Percentiles rank a stretch among this genome's conserved stretches.
These are phyloP conservation scores for Drosophila melanica DNA, from an alignment of 1,140 invertebrate species.

Conservation along the genomic window DNA sequence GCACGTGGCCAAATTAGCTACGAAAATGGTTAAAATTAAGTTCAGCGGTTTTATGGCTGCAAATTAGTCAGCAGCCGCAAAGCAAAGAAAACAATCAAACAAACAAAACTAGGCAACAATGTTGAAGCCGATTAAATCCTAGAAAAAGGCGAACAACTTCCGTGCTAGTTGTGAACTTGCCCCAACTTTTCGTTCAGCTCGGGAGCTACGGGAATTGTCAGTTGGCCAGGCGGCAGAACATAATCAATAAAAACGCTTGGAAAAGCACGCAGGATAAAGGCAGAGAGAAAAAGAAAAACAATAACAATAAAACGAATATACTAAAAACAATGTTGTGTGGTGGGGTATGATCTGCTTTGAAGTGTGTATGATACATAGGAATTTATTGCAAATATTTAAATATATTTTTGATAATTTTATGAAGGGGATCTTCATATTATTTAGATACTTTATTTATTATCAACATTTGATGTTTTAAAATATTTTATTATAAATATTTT, in stretches of 20 bases:
- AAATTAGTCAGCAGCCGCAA: slow-evolving; percentile 58
- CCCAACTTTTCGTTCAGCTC: slow-evolving; percentile 14
- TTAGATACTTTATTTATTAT: too few relatives aligned
- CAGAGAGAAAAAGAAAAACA: slow-evolving; percentile 17
- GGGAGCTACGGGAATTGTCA: slow-evolving; percentile 47
- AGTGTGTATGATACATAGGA: too few relatives aligned
- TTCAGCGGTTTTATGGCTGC: slow-evolving; percentile 50
- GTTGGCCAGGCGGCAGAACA: slow-evolving; percentile 47
- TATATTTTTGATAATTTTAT: too few relatives aligned
- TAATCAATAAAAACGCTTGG: slow-evolving; percentile 73
- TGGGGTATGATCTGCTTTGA: background rate
- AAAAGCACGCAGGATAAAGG: slow-evolving; percentile 55
- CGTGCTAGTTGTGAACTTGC: slow-evolving; percentile 7
- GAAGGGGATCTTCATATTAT: too few relatives aligned
- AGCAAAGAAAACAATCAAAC: slow-evolving; percentile 20
- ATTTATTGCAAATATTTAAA: too few relatives aligned
- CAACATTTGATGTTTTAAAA: too few relatives aligned
- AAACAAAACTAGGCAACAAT: slow-evolving; percentile 6
- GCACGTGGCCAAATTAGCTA: slow-evolving; percentile 44
- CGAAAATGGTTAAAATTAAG: slow-evolving; percentile 26
- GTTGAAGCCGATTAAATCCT: slow-evolving; percentile 32
- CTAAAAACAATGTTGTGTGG: slow-evolving; percentile 18
- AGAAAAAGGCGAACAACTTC: slow-evolving; percentile 60
- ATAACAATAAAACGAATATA: slow-evolving; percentile 22
- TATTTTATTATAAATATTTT: too few relatives aligned